Percentiles rank a stretch among this genome's conserved stretches.
Conservation (phyloP, 2,113 vertebrate genomes). For the Pungitius pungitius region DNA sequence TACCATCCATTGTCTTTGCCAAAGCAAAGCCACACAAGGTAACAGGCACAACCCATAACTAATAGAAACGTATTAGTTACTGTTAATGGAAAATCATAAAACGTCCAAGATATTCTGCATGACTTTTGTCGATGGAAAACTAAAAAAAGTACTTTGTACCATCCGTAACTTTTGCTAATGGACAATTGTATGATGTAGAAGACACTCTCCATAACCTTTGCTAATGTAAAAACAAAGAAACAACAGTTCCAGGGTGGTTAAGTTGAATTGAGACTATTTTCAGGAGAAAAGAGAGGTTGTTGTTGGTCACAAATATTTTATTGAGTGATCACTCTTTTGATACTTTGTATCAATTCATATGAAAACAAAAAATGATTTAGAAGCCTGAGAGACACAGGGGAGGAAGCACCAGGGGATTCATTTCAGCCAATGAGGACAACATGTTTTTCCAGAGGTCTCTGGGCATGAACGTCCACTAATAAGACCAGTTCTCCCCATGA, state of each 20-base stretch:
- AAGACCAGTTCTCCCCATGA: conserved; percentile 36
- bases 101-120: background rate
- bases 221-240: background rate
- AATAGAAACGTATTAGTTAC: no score
- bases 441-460: conserved; percentile 38
- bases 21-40: no score
- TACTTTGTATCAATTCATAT: background rate
- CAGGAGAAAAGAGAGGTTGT: background rate
- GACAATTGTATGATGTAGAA: background rate
- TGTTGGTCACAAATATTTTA: background rate
- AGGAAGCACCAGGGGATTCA: conserved; percentile 24
- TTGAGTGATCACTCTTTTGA: background rate
- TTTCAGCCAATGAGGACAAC: conserved; percentile 15
- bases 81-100: no score
- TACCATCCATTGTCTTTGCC: no score
- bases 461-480: conserved; percentile 18
- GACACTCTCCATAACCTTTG: background rate
- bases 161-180: background rate
- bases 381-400: background rate
- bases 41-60: background rate
- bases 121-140: background rate
- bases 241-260: background rate
- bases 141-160: background rate
- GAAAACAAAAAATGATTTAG: background rate
- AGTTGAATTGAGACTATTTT: background rate